phyloP scores from a whole-genome alignment of 2,113 vertebrate species.

The Cyprinodon variegatus region DNA sequence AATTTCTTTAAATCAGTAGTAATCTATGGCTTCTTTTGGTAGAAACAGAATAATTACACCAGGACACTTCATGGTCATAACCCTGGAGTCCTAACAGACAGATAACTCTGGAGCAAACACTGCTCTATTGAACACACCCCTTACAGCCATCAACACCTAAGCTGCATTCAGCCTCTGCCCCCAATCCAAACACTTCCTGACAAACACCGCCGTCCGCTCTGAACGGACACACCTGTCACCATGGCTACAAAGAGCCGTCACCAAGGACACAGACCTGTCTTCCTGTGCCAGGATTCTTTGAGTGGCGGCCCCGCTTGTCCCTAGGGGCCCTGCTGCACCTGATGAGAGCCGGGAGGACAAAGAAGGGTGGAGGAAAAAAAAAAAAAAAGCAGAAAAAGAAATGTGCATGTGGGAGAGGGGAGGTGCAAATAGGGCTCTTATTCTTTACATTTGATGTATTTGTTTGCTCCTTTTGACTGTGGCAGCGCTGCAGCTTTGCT shows the following conservation, averaged over 20 bases:
- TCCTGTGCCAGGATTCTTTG: conserved; percentile 58
- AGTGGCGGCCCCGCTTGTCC: conserved; percentile 54
- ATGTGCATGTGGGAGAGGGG: conserved; percentile 32
- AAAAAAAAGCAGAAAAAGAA: conserved; percentile 37
- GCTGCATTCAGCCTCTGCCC: conserved; percentile 55
- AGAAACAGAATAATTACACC: conserved; percentile 7
- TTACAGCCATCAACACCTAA: conserved; percentile 69
- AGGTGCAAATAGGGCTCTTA: conserved; percentile 24
- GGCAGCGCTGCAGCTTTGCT: conserved; percentile 4
- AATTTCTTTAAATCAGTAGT: neutral
- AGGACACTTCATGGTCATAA: neutral
- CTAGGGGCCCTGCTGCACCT: conserved; percentile 59
- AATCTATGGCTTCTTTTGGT: neutral
- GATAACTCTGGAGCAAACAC: conserved; percentile 54
- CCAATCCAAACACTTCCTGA: conserved; percentile 69
- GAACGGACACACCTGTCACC: conserved; percentile 76
- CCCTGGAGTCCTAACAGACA: conserved; percentile 56
- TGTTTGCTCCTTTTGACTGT: conserved; percentile 26
- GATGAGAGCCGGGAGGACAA: conserved; percentile 66
- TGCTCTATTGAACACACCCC: conserved; percentile 40
- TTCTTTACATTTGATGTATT: conserved; percentile 32
- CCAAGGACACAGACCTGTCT: conserved; percentile 67
- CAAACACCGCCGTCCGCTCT: conserved; percentile 62
- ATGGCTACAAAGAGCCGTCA: conserved; percentile 65
- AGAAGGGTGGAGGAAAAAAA: conserved; percentile 49